Base-by-base conservation (phyloP, 2,888 invertebrate species). In the Hirtodrosophila cameraria region DNA sequence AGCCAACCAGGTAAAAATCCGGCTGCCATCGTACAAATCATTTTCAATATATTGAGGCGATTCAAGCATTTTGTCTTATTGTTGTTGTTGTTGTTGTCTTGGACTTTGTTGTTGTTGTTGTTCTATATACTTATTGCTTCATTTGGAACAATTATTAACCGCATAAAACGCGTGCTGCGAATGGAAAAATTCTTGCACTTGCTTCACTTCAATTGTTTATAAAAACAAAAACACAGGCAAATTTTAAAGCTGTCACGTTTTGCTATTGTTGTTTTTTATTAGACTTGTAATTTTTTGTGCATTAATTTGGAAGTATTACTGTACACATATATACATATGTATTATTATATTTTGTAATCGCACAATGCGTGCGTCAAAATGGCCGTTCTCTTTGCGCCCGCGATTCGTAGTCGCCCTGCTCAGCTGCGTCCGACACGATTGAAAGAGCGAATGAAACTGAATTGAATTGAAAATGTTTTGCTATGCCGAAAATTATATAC, bases 11-110 rank as follows among this genome's bases (percentile, higher is more conserved):
- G 92, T 89, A 90, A 96, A 95, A 60, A 94, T 89, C 86, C 93
- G 93, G 89, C 94, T 94, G 59, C 96, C 96, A 89, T 94, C 94
- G 88, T 95, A 95, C 78, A 92, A 92, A 61, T 88, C 78, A 48
- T 65, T 82, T 46, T 68, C 75, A 58, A 80, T 64, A 58, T 84
- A 76, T 62, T 80, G 85, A 36, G 88, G 83, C 53, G 86, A 73
- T 62, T 89, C 88, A 54, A 88, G 75, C 86, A 89, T 88, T 75
- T 83, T 81, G 16, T 18, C 41, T 62, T 36, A 45, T 45, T 58
- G n/a, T n/a, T n/a, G n/a, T n/a, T n/a, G n/a, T n/a, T n/a, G n/a
- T 73, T 53, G n/a, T n/a, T n/a, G 35, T 53, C 35, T 48, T 46
- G 20, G 33, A 28, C 18, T 33, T 25, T 11, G 28, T 16, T 43